phyloP scores from a whole-genome alignment of 2,113 vertebrate genomes.

The Myanophis thanlyinensis region DNA sequence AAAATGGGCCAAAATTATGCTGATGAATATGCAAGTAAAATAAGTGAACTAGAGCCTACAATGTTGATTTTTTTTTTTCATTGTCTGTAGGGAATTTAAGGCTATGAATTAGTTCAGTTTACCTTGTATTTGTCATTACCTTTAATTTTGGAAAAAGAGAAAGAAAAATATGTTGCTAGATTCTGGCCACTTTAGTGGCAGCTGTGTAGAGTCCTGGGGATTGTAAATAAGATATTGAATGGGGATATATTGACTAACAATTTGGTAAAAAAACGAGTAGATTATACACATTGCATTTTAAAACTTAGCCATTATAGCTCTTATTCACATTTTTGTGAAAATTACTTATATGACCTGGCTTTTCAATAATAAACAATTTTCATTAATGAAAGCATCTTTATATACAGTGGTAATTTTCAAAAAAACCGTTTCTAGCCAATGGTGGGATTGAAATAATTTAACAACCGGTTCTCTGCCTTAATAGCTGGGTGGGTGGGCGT shows the following conservation, averaged over 20 bases:
- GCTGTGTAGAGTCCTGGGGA: neutral
- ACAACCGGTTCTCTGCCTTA: too few relatives aligned
- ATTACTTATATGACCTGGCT: neutral
- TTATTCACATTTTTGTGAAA: neutral
- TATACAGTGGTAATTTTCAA: neutral
- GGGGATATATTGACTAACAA: neutral
- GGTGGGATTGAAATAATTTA: too few relatives aligned
- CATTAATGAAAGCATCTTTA: neutral
- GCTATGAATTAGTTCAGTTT: neutral
- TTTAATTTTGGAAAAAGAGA: neutral
- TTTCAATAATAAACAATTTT: neutral
- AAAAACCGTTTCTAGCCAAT: too few relatives aligned
- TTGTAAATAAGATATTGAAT: neutral
- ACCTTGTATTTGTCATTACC: neutral
- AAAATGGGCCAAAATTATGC: neutral
- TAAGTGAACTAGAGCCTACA: neutral
- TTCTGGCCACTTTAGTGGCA: neutral
- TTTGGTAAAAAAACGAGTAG: neutral
- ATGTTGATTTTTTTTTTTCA: neutral
- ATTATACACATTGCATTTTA: neutral
- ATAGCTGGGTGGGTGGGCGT: too few relatives aligned
- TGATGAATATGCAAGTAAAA: neutral
- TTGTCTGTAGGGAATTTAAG: neutral
- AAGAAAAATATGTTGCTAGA: neutral
- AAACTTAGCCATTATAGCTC: neutral